Evolutionary conservation across 2,113 vertebrate species (phyloP).

Genomic region (Elgaria multicarinata): DNA sequence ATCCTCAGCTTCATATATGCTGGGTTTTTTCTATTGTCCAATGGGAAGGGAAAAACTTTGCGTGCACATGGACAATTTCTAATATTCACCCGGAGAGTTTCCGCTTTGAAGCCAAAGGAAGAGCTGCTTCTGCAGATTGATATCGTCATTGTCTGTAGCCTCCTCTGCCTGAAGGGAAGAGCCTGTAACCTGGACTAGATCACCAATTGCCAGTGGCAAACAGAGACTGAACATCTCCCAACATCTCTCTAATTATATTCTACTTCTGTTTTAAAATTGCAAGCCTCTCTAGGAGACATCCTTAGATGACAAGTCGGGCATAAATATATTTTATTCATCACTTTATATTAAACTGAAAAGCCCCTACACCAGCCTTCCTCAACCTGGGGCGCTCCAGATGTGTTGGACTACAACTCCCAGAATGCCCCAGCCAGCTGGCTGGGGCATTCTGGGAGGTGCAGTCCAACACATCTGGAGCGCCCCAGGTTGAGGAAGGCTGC

Average conservation of each 20-base stretch:
- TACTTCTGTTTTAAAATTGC: neutral
- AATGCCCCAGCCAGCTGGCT: too few relatives aligned
- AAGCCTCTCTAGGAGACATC: neutral
- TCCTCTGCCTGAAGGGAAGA: neutral
- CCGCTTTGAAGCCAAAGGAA: neutral
- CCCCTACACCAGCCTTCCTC: too few relatives aligned
- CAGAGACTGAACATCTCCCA: neutral
- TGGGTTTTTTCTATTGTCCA: neutral
- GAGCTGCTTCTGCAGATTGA: neutral
- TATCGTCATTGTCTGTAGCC: neutral
- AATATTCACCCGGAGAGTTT: neutral
- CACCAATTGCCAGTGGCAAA: neutral
- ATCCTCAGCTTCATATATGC: neutral
- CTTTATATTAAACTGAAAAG: neutral
- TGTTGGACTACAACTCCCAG: too few relatives aligned
- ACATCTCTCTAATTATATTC: neutral
- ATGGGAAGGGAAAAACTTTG: neutral
- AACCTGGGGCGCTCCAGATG: too few relatives aligned
- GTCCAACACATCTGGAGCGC: too few relatives aligned
- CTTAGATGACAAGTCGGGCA: neutral
- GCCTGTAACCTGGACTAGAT: neutral
- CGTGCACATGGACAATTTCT: neutral
- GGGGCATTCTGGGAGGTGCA: too few relatives aligned
- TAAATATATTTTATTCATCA: neutral
- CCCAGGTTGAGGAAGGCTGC: too few relatives aligned